Base-by-base conservation (phyloP, 2,797 vertebrate genomes). In the Champsocephalus esox region DNA sequence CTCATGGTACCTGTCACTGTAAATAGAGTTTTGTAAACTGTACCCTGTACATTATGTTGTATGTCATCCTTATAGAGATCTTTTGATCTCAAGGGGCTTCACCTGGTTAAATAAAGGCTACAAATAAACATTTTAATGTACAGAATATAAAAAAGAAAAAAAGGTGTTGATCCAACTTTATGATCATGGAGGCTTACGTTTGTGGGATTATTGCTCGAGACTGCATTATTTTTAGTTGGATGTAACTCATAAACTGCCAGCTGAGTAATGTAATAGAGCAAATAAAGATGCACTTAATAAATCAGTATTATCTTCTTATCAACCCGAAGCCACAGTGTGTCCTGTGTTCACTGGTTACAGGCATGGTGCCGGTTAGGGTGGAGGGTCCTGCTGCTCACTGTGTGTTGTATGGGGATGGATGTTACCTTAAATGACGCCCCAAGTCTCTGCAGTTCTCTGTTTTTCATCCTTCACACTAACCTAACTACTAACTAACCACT, bases 251-350 rank as follows among this genome's bases (percentile, higher is more conserved):
- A 56, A 45, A 21, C 34, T 44, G 43, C 1, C 14, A 24, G 9
- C 17, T 41, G 2, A 66, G 28, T 41, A 16, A 24, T 76, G 55
- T 32, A 1, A 46, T 41, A 34, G 19, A 2, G 12, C 12, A 3
- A 19, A 51, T 65, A 12, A 64, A 11, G 0, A 58, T 19, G 50
- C 4, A 34, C 12, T 51, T 1, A 13, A 8, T 17, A 56, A 19
- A 14, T 55, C 28, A 19, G 3, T 9, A 24, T 52, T 2, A 57
- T 66, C 7, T 34, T 70, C 62, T 13, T 65, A 63, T 80, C 83
- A 80, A 52, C 85, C 78, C 84, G 75, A 46, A 80, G 88, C 88
- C 90, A 88, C 83, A 16, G 72, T 89, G 90, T 90, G 77, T 82
- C 58, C 21, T 75, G 85, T 85, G 89, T 91, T 82, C 32, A 46